A percentile compares a stretch with the other conserved stretches of the same genome.
Conservation (phyloP, 2,888 invertebrate species). For the Plebejus anna region DNA sequence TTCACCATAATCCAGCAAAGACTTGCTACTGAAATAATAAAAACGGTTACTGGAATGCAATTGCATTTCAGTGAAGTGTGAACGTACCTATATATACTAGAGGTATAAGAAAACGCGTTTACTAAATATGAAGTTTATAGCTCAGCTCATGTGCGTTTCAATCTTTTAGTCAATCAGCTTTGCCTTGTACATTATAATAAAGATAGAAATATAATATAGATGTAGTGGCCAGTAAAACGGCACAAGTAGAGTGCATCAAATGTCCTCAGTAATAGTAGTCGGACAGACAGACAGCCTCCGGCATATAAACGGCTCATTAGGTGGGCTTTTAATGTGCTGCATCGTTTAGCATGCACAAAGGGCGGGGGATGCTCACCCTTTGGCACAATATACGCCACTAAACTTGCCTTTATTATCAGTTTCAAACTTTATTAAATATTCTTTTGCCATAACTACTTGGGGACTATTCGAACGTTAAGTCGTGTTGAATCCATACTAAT, state of each 20-base stretch:
- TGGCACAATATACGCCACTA: slow-evolving; percentile 6
- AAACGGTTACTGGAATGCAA: too few relatives aligned
- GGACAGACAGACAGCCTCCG: slow-evolving; percentile 7
- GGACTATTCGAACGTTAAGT: background rate
- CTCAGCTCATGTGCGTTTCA: too few relatives aligned
- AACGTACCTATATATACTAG: too few relatives aligned
- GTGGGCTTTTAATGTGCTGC: slow-evolving; percentile 34
- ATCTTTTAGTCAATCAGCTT: too few relatives aligned
- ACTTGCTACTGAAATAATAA: too few relatives aligned
- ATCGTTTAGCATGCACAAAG: slow-evolving; percentile 41
- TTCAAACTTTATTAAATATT: slow-evolving; percentile 15
- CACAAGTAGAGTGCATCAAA: background rate
- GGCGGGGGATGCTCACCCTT: slow-evolving; percentile 32
- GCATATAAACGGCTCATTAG: slow-evolving; percentile 24
- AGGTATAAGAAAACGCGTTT: too few relatives aligned
- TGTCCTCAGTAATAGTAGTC: background rate
- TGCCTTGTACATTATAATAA: too few relatives aligned
- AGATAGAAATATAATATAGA: background rate
- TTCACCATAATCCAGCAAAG: too few relatives aligned
- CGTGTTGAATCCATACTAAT: background rate
- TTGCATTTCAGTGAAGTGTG: too few relatives aligned
- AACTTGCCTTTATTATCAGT: slow-evolving; percentile 13
- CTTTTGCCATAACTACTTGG: background rate
- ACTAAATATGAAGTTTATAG: too few relatives aligned
- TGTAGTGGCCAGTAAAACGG: background rate